Conservation (phyloP, 1,140 invertebrate genomes). For the Drosophila nasuta region DNA sequence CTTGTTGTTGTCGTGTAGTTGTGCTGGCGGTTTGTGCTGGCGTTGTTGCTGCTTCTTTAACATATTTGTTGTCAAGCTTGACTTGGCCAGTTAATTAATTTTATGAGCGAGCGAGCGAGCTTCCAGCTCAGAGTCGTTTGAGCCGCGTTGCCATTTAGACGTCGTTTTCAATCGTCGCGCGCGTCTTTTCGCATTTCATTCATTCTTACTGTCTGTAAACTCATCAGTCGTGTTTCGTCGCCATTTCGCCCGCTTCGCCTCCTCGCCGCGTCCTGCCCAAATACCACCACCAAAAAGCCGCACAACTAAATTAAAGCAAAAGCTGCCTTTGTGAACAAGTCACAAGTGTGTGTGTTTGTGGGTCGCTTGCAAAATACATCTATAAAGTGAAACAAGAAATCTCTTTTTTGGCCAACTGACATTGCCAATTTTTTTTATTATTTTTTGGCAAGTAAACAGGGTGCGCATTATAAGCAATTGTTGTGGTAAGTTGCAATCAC, state of each 20-base stretch:
- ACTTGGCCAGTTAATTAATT: conserved; percentile 81
- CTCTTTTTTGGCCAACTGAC: conserved; percentile 45
- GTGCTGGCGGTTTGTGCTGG: conserved; percentile 15
- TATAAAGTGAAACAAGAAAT: conserved; percentile 66
- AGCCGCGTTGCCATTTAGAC: conserved; percentile 69
- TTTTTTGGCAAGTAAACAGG: conserved; percentile 36
- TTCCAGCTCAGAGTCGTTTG: conserved; percentile 67
- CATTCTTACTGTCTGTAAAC: background rate
- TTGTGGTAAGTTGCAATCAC: conserved; percentile 69
- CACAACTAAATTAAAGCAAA: background rate
- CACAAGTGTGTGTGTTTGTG: background rate
- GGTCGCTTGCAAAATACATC: conserved; percentile 55
- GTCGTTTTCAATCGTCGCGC: conserved; percentile 50
- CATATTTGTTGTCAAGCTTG: conserved; percentile 65
- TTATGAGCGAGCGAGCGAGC: conserved; percentile 60
- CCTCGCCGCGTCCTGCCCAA: conserved; percentile 58
- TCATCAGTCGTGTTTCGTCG: background rate
- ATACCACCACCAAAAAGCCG: background rate
- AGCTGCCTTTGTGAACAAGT: conserved; percentile 22
- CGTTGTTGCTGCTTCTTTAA: conserved; percentile 41
- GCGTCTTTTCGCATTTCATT: background rate
- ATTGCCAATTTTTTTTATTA: conserved; percentile 25
- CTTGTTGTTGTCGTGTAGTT: conserved; percentile 25
- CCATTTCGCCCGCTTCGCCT: conserved; percentile 7
- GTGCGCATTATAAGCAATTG: conserved; percentile 43